Percentiles rank a stretch among this genome's conserved stretches.
These are phyloP conservation scores for Poecile montanus DNA, from an alignment of 2,797 vertebrate species.

Conservation along the genomic window DNA sequence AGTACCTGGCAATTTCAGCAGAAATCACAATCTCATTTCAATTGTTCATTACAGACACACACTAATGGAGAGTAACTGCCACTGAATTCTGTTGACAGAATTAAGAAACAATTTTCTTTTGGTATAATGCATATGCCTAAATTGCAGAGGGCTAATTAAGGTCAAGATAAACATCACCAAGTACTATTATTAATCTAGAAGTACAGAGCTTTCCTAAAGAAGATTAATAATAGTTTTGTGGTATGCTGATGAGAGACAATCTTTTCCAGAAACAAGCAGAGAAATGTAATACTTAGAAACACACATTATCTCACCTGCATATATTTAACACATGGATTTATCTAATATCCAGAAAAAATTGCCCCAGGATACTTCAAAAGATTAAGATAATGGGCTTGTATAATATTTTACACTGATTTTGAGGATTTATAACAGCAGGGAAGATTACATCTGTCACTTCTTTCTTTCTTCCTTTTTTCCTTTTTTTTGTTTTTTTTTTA, in stretches of 20 bases:
- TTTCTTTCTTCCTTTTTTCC: neutral
- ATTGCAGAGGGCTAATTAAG: neutral
- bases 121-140: neutral
- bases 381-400: neutral
- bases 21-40: neutral
- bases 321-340: neutral
- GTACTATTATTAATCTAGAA: neutral
- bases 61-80: neutral
- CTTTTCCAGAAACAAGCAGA: neutral
- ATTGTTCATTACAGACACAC: neutral
- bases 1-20: neutral
- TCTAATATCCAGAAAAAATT: conserved; percentile 20
- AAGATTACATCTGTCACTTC: neutral
- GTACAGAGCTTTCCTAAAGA: neutral
- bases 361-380: neutral
- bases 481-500: neutral
- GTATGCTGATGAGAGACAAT: neutral
- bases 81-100: neutral
- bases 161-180: neutral
- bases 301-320: neutral
- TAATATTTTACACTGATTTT: neutral
- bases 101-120: neutral
- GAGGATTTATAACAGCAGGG: neutral
- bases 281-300: neutral
- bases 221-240: neutral